Evolutionary conservation across 2,888 invertebrate species (phyloP).

Genomic region (Melikaiella ostensackeni): DNA sequence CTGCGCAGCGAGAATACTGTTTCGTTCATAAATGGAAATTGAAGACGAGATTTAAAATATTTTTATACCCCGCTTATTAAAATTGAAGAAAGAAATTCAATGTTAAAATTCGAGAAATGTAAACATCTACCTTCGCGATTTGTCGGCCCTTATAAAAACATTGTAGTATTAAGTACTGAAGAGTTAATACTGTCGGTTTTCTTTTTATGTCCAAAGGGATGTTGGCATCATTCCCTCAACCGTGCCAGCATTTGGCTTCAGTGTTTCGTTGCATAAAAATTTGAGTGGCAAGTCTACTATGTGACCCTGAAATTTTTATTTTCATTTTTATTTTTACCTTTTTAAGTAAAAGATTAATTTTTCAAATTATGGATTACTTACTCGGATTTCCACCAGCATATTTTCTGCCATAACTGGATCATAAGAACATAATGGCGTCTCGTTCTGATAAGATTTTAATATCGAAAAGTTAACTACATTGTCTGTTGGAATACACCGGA

Average conservation of each 20-base stretch:
- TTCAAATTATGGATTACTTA: conserved; percentile 65
- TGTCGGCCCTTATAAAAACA: conserved; percentile 29
- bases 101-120: not conserved
- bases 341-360: conserved; percentile 28
- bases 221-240: conserved; percentile 97
- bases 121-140: not conserved
- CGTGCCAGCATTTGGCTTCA: conserved; percentile 89
- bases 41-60: not conserved
- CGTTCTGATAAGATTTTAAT: conserved; percentile 87
- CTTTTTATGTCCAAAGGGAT: conserved; percentile 88
- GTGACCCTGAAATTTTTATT: conserved; percentile 85
- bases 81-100: not conserved
- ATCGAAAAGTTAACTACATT: conserved; percentile 87
- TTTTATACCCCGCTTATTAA: not conserved
- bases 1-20: conserved; percentile 3
- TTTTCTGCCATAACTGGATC: conserved; percentile 86
- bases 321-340: conserved; percentile 34
- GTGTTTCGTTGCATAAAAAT: conserved; percentile 91
- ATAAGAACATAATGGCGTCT: conserved; percentile 84
- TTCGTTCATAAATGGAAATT: not conserved
- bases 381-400: conserved; percentile 86
- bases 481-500: conserved; percentile 94
- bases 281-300: conserved; percentile 93
- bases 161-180: conserved; percentile 40
- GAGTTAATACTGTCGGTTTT: conserved; percentile 50